Conservation (phyloP, 2,888 invertebrate genomes). For the Notodonta dromedarius region DNA sequence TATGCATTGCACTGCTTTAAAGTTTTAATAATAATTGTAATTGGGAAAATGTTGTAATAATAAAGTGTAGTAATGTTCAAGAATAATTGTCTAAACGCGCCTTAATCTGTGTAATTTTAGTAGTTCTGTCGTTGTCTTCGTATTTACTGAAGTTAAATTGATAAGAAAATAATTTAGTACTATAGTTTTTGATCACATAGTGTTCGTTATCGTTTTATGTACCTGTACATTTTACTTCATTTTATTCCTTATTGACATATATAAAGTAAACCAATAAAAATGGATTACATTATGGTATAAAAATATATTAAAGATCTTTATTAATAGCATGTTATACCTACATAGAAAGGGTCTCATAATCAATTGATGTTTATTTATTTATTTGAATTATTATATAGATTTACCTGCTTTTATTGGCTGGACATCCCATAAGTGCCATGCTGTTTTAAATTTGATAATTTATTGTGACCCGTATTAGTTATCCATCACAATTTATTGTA, state of each 20-base stretch:
- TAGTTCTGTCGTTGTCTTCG: conserved; percentile 57
- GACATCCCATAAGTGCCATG: conserved; percentile 43
- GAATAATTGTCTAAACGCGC: conserved; percentile 67
- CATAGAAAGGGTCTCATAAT: background rate
- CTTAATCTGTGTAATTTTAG: conserved; percentile 61
- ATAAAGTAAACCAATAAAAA: background rate
- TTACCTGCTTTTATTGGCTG: background rate
- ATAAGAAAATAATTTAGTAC: conserved; percentile 37
- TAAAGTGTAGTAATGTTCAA: conserved; percentile 55
- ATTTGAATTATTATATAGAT: background rate
- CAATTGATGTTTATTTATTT: background rate
- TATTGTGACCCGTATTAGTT: conserved; percentile 2
- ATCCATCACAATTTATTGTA: background rate
- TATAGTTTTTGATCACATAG: conserved; percentile 24
- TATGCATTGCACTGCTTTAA: conserved; percentile 67
- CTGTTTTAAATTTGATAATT: conserved; percentile 25
- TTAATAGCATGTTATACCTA: background rate
- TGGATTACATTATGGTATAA: background rate
- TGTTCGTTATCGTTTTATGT: too few species aligned
- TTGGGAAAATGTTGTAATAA: too few species aligned
- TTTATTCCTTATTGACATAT: background rate
- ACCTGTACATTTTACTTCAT: background rate
- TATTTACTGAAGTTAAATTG: conserved; percentile 50
- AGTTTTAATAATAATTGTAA: conserved; percentile 58
- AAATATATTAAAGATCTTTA: too few species aligned